Conservation (phyloP, 2,888 invertebrate species). For the Timandra comae region DNA sequence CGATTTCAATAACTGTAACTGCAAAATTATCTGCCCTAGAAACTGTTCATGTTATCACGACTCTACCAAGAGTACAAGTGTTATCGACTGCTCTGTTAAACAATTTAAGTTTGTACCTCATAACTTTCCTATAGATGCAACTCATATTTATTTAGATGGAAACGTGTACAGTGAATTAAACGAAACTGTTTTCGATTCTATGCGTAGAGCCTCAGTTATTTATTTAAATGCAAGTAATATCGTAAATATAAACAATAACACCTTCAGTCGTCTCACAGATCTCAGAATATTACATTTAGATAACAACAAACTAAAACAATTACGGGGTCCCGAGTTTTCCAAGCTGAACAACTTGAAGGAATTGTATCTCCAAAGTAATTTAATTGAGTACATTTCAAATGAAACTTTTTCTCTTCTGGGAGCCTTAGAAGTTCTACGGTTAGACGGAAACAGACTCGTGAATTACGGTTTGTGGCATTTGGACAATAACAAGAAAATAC, state of each 20-base stretch:
- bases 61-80: constrained; percentile 92
- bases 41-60: constrained; percentile 97
- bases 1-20: constrained; percentile 96
- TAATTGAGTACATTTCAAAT: constrained; percentile 87
- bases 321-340: constrained; percentile 90
- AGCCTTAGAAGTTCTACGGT: constrained; percentile 86
- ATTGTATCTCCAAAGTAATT: constrained; percentile 91
- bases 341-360: constrained; percentile 87
- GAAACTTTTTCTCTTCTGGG: constrained; percentile 86
- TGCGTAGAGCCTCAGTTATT: constrained; percentile 78
- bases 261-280: constrained; percentile 87
- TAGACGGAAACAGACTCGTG: constrained; percentile 90
- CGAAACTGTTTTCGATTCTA: constrained; percentile 60
- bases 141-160: constrained; percentile 94
- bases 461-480: constrained; percentile 89
- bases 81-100: constrained; percentile 92
- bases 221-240: constrained; percentile 90
- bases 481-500: constrained; percentile 81
- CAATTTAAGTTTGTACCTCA: constrained; percentile 84
- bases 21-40: constrained; percentile 94
- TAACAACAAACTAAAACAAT: constrained; percentile 86
- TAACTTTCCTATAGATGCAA: constrained; percentile 92
- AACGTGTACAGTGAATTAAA: constrained; percentile 88
- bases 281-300: constrained; percentile 89
- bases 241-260: constrained; percentile 88